Evolutionary conservation across 2,113 vertebrate genomes (phyloP).

Genomic region (Copsychus sechellarum): DNA sequence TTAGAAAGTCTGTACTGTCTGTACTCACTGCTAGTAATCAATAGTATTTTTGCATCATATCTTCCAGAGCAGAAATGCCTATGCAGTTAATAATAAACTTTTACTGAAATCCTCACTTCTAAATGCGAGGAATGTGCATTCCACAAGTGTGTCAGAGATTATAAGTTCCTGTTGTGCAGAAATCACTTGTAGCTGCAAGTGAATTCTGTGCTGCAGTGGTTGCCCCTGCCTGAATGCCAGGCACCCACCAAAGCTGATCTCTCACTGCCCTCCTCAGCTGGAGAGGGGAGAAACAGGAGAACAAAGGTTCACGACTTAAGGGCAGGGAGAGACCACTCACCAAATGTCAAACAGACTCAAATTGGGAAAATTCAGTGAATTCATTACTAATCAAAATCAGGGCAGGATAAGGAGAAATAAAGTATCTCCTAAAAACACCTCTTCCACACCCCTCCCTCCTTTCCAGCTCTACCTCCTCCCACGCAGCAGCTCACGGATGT

Average conservation of each 20-base stretch:
- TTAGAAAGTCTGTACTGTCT: background rate
- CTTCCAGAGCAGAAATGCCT: background rate
- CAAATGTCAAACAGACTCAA: background rate
- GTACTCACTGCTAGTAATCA: background rate
- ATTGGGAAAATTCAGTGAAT: background rate
- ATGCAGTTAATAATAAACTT: background rate
- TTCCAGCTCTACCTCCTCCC: background rate
- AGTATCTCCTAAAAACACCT: background rate
- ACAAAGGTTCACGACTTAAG: background rate
- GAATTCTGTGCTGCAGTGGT: background rate
- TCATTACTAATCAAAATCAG: background rate
- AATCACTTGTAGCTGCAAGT: background rate
- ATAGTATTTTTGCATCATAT: background rate
- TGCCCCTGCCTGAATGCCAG: background rate
- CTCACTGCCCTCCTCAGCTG: background rate
- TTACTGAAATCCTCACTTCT: background rate
- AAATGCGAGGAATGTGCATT: background rate
- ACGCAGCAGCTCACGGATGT: background rate
- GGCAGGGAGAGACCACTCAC: background rate
- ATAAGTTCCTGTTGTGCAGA: background rate
- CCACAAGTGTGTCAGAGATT: background rate
- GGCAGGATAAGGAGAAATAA: background rate
- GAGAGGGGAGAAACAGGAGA: background rate
- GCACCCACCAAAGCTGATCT: background rate
- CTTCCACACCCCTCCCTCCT: background rate